phyloP scores from a whole-genome alignment of 2,113 vertebrate species.

The Lycocorax pyrrhopterus region DNA sequence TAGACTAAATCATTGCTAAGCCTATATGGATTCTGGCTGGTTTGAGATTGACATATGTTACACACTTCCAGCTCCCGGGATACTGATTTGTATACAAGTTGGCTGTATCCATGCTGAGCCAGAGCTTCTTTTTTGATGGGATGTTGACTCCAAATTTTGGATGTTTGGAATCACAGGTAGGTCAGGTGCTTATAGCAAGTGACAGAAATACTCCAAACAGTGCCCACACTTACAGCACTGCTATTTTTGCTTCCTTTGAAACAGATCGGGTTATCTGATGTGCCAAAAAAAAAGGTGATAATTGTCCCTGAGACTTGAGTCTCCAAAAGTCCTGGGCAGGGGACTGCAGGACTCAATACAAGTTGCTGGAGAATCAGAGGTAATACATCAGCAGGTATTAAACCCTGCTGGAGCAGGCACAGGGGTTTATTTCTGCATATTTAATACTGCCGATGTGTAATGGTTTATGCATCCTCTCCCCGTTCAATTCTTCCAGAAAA shows the following conservation, averaged over 20 bases:
- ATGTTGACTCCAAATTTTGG: not conserved
- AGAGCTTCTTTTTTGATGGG: not conserved
- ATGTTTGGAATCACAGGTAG: not conserved
- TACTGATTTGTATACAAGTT: not conserved
- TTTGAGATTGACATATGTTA: conserved; percentile 12
- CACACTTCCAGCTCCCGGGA: not conserved
- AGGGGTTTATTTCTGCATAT: not conserved
- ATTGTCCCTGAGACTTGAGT: not conserved
- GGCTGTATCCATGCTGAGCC: not conserved
- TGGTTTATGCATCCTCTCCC: not conserved
- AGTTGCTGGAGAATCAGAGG: not conserved
- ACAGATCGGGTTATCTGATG: not conserved
- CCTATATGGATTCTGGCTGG: conserved; percentile 17
- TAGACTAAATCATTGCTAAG: conserved; percentile 3
- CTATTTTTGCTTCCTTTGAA: not conserved
- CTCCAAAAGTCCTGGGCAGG: not conserved
- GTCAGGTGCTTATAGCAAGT: not conserved
- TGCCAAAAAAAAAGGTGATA: not conserved
- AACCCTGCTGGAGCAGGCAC: not conserved
- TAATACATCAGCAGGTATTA: not conserved
- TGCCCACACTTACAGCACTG: not conserved
- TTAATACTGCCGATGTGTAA: not conserved
- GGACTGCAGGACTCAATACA: not conserved
- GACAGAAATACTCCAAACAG: not conserved
- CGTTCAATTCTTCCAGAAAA: not conserved